Conservation (phyloP, 2,888 invertebrate genomes). For the Latrodectus elegans region DNA sequence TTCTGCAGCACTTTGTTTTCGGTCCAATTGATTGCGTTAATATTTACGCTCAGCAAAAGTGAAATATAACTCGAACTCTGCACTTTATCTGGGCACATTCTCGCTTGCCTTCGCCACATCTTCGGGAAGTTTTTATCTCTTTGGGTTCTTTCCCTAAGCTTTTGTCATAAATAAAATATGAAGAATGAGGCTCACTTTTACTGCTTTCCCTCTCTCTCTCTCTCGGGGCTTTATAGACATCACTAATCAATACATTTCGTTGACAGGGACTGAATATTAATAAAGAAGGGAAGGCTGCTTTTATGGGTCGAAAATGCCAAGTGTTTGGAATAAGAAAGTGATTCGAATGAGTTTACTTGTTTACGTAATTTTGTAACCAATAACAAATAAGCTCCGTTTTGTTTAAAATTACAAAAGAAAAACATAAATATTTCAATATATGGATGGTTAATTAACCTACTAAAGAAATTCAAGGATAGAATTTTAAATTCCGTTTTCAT, state of each 20-base stretch:
- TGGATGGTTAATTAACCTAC: too few relatives aligned
- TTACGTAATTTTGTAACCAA: too few relatives aligned
- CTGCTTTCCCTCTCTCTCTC: not conserved
- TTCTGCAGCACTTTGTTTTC: not conserved
- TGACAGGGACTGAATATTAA: not conserved
- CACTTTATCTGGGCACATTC: conserved; percentile 16
- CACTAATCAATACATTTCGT: not conserved
- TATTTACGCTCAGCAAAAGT: conserved; percentile 8
- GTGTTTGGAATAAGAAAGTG: too few relatives aligned
- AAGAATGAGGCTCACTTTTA: conserved; percentile 5
- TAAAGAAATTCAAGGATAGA: too few relatives aligned
- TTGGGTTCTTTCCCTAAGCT: not conserved
- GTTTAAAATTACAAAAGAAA: too few relatives aligned
- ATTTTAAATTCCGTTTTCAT: too few relatives aligned
- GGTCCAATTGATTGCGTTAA: conserved; percentile 12
- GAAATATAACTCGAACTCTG: conserved; percentile 14
- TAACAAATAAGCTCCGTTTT: too few relatives aligned
- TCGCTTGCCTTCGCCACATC: not conserved
- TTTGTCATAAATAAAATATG: conserved; percentile 27
- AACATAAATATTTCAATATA: too few relatives aligned
- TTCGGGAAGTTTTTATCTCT: conserved; percentile 24
- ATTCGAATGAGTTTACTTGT: too few relatives aligned
- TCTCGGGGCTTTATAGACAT: not conserved
- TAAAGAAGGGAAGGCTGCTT: not conserved
- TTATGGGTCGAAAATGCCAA: too few relatives aligned